Evolutionary conservation across 2,888 invertebrate genomes (phyloP).

Genomic region (Tryphoninae sp.): DNA sequence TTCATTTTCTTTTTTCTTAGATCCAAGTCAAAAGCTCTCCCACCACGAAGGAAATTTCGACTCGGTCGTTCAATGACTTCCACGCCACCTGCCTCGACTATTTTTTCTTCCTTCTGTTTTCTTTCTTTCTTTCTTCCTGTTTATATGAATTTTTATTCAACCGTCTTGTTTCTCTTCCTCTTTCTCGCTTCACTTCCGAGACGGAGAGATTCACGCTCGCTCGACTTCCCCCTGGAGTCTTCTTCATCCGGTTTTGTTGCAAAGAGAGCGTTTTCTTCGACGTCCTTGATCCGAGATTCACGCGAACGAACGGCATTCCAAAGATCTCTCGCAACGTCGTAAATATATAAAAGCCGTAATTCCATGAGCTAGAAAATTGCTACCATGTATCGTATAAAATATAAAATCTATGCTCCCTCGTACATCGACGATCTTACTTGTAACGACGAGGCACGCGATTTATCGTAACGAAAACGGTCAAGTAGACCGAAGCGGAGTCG

Average conservation of each 20-base stretch:
- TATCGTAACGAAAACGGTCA: not conserved
- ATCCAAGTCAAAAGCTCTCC: slow-evolving; percentile 34
- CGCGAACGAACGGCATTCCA: slow-evolving; percentile 78
- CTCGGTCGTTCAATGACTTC: slow-evolving; percentile 29
- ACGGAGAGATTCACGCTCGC: not conserved
- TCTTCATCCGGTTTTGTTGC: not conserved
- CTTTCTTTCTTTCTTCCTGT: not conserved
- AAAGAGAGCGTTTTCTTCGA: slow-evolving; percentile 74
- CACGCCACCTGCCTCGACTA: not conserved
- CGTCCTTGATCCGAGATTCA: slow-evolving; percentile 76
- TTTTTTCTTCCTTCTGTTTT: not conserved
- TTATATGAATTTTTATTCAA: not conserved
- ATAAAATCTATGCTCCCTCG: slow-evolving; percentile 15
- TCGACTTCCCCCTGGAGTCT: not conserved
- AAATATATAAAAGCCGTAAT: slow-evolving; percentile 43
- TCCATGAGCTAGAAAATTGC: slow-evolving; percentile 30
- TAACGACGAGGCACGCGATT: slow-evolving; percentile 2
- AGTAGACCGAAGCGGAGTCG: not conserved
- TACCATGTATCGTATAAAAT: slow-evolving; percentile 48
- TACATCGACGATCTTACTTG: slow-evolving; percentile 16
- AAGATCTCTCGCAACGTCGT: slow-evolving; percentile 69
- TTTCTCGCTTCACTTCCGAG: not conserved
- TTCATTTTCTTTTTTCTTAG: slow-evolving; percentile 41
- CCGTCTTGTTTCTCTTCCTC: no score
- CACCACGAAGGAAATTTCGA: slow-evolving; percentile 32